Percentiles rank a stretch among this genome's conserved stretches.
These are phyloP conservation scores for Tridacna gigas DNA, from an alignment of 2,888 invertebrate species.

Conservation along the genomic window DNA sequence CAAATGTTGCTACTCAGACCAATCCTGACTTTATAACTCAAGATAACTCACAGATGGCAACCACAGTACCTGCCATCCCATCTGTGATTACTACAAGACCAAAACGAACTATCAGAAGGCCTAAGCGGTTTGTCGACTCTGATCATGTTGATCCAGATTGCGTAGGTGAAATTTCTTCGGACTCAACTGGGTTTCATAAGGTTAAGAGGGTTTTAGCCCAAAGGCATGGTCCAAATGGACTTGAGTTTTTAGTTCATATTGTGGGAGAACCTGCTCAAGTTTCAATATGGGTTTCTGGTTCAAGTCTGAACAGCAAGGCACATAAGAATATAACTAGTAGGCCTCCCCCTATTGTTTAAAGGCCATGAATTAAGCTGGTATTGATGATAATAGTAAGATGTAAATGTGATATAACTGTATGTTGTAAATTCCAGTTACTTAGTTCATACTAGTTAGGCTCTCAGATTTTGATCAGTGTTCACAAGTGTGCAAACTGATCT, in stretches of 20 bases:
- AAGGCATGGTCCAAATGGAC: slow-evolving; percentile 36
- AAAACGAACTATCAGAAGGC: slow-evolving; percentile 15
- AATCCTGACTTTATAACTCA: not conserved
- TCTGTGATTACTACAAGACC: not conserved
- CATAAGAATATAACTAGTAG: not conserved
- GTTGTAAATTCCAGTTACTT: too few species aligned
- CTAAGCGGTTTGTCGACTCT: too few species aligned
- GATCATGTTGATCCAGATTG: slow-evolving; percentile 20
- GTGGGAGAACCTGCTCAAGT: slow-evolving; percentile 54
- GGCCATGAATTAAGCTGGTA: too few species aligned
- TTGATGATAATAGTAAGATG: too few species aligned
- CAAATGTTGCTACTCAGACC: not conserved
- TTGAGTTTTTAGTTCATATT: slow-evolving; percentile 50
- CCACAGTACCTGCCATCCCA: not conserved
- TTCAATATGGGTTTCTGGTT: slow-evolving; percentile 38
- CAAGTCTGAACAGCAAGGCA: not conserved
- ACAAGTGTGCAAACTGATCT: too few species aligned
- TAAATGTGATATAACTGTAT: too few species aligned
- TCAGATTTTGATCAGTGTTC: too few species aligned
- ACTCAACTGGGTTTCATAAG: slow-evolving; percentile 6
- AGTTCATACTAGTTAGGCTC: too few species aligned
- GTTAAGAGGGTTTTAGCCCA: slow-evolving; percentile 51
- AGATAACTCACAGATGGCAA: not conserved
- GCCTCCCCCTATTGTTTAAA: not conserved
- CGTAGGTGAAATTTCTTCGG: slow-evolving; percentile 15